Evolutionary conservation across 2,888 invertebrate species (phyloP), one percentile per base, ranked within the genome.

Genomic region (Isotomurus palustris): DNA sequence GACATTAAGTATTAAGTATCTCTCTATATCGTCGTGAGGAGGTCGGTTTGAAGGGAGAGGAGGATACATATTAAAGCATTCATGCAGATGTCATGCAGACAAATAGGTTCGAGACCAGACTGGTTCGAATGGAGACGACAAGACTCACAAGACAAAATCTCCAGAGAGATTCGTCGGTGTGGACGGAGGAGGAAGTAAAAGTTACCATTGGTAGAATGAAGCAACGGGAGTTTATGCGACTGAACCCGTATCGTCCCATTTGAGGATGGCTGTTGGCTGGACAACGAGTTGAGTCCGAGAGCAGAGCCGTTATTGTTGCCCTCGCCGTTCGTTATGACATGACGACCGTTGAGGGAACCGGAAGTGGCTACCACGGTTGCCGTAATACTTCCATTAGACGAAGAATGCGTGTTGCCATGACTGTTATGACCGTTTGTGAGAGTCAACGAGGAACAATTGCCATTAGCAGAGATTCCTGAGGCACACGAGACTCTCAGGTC

Each of bases 221-320:
- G 70, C 32, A 70, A 56, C 43, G 70, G 70, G 53, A 70, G 59
- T 66, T 70, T 70, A 54, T 70, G 70, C 48, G 70, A 62, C 60
- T 69, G 70, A 54, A 69, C 68, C 50, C 70, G 60, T 54, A 69
- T 68, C 57, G 68, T 64, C 52, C 70, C 70, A 54, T 67, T 67
- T 38, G 56, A 60, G 22, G 68, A 64, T 32, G 67, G 56, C 57
- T 65, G 66, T 50, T 66, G 65, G 60, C 64, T 66, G 50, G 64
- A 59, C 48, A 63, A 47, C 32, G 62, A 60, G 49, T 66, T 69
- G 55, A 68, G 65, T 58, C 68, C 64, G 53, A 67, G 58, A 36
- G 67, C 64, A 48, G 65, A 65, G 35, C 67, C 67, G 54, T 68
- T 70, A 52, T 66, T 69, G 60, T 69, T 69, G 58, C 69, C 69